A percentile compares a stretch with the other conserved stretches of the same genome.
phyloP scores from a whole-genome alignment of 2,888 invertebrate species.

The Melanophora roralis region DNA sequence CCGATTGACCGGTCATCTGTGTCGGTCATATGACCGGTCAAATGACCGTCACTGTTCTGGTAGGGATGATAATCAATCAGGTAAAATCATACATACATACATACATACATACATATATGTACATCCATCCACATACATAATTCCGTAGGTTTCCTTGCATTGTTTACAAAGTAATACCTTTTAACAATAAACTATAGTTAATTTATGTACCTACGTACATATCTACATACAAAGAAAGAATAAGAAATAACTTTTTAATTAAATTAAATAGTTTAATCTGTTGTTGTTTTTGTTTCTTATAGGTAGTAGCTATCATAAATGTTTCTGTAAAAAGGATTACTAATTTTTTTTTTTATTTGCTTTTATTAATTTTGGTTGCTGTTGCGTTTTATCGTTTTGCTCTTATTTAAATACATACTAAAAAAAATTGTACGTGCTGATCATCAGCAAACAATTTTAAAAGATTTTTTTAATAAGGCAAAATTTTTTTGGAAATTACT shows the following conservation, averaged over 20 bases:
- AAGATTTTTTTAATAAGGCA: no score
- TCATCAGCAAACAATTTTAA: neutral
- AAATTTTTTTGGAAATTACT: no score
- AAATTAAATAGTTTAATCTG: conserved; percentile 20
- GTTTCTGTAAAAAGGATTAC: no score
- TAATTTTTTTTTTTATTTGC: neutral
- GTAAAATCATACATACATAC: no score
- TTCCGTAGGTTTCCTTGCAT: no score
- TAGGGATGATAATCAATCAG: no score
- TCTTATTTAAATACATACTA: conserved; percentile 14
- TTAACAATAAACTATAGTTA: conserved; percentile 25
- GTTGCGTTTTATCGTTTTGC: neutral
- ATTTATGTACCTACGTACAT: no score
- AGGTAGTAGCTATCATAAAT: neutral
- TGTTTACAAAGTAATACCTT: neutral
- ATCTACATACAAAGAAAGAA: neutral
- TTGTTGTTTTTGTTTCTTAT: conserved; percentile 5
- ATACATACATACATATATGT: no score
- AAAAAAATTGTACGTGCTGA: neutral
- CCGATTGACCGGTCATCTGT: no score
- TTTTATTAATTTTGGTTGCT: neutral
- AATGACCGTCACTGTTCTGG: no score
- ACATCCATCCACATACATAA: no score
- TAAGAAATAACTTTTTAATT: neutral
- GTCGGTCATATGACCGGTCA: no score